Evolutionary conservation across 2,113 vertebrate genomes (phyloP), one percentile per base, ranked within the genome.

Genomic region (Glaucomys volans): DNA sequence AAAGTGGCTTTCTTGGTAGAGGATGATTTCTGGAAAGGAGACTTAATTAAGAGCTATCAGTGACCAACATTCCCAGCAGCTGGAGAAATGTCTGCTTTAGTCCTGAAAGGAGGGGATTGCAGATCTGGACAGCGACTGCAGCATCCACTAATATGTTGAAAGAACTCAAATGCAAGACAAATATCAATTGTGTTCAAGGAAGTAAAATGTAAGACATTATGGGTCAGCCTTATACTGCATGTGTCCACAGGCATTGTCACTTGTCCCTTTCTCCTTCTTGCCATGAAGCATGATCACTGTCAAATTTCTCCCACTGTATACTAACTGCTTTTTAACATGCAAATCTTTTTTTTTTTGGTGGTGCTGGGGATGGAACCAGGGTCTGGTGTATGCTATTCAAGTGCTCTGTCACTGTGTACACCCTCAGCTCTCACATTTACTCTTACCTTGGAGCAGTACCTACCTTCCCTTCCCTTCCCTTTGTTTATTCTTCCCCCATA

Each of bases 11-110:
- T 90, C 71, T 92, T 37, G 18, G 52, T n/a, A 52, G 54, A 89
- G 13, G 47, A 22, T 26, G 77, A n/a, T 86, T 93, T 26, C 87
- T 93, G 18, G 85, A 86, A 97, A 86, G 40, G 75, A 11, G 42
- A 71, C 20, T 87, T 87, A 54, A 52, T 77, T 40, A 54, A 42
- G 72, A 92, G 26, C 42, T 42, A 57, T 87, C 85, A 80, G 35
- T 32, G 42, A 62, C n/a, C 67, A 74, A 74, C 18, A n/a, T 90
- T 92, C 35, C 44, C 28, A 90, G 82, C 18, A 72, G 37, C 50
- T 77, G 17, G 69, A 86, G 75, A 76, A 91, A 76, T 71, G 83
- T 64, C 59, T 66, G 52, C 24, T 72, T 90, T 32, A 32, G 30
- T 72, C 35, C 35, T 90, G 20, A 37, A 67, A 90, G 66, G 57